phyloP scores from a whole-genome alignment of 2,113 vertebrate species.

The Casuarius casuarius region DNA sequence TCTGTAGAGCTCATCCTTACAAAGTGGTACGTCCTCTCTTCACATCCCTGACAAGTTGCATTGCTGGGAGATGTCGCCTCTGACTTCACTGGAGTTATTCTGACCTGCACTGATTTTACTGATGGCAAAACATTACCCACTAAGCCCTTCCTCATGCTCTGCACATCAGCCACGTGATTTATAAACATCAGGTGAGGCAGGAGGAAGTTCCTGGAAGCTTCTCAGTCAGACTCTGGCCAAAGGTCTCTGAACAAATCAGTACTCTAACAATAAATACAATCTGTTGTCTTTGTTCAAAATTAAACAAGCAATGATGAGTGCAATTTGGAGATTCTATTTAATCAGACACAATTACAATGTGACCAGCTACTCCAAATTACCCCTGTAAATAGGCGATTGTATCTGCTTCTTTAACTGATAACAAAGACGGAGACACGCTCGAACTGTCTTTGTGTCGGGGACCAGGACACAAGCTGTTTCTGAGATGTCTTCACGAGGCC shows the following conservation, averaged over 20 bases:
- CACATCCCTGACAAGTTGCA: not conserved
- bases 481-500: not conserved
- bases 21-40: not conserved
- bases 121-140: not conserved
- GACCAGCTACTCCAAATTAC: not conserved
- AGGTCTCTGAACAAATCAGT: not conserved
- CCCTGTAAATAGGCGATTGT: not conserved
- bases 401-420: not conserved
- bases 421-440: not conserved
- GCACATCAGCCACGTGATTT: not conserved
- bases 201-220: not conserved
- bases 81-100: not conserved
- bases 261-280: not conserved
- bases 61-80: not conserved
- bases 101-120: not conserved
- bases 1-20: not conserved
- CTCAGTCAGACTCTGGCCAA: not conserved
- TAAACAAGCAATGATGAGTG: not conserved
- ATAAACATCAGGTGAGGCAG: not conserved
- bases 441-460: not conserved
- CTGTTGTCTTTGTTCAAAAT: conserved; percentile 21
- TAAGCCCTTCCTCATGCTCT: not conserved
- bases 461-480: not conserved
- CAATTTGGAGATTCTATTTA: not conserved
- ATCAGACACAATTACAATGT: not conserved